Evolutionary conservation across 2,888 invertebrate genomes (phyloP), one percentile per base, ranked within the genome.

Genomic region (Sphecodes monilicornis): DNA sequence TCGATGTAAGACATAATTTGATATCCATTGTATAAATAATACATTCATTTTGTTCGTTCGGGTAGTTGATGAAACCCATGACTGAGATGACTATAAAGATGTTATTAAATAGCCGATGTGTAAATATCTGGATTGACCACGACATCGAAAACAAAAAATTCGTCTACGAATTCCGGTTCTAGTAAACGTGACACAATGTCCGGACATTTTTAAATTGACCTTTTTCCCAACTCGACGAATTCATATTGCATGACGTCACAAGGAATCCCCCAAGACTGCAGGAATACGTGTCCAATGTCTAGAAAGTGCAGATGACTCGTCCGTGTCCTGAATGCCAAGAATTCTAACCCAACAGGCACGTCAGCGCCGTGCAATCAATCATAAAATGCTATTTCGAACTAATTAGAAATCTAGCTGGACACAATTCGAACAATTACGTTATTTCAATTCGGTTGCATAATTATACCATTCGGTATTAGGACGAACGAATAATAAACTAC

Each of bases 251-350:
- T 72, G 80, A 80, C 77, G 80, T 79, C 82, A 85, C 22, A 29
- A 64, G 83, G 78, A 72, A 78, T 80, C 68, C 72, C 71, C 72
- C 32, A 36, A 54, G 43, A 80, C 39, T 57, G 60, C 46, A 57
- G 39, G 39, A 68, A 75, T 72, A 80, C 64, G n/a, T 50, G 69
- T 86, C 54, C 36, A 80, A 84, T 75, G 76, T 43, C 74, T 80
- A 78, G 84, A 86, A 86, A 86, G 77, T 73, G 76, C 64, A 22
- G 70, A 76, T 54, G 85, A 80, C 50, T 43, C 26, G 76, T 36
- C 43, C 80, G 16, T 76, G 78, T 39, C 71, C 64, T 46, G 76
- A 84, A 80, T 84, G 54, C 75, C 68, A 54, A 68, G 66, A 39
- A 22, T 80, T 71, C 43, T 68, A 76, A 72, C 39, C 29, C 64